Conservation (phyloP, 2,113 vertebrate genomes). For the Cettia cetti region DNA sequence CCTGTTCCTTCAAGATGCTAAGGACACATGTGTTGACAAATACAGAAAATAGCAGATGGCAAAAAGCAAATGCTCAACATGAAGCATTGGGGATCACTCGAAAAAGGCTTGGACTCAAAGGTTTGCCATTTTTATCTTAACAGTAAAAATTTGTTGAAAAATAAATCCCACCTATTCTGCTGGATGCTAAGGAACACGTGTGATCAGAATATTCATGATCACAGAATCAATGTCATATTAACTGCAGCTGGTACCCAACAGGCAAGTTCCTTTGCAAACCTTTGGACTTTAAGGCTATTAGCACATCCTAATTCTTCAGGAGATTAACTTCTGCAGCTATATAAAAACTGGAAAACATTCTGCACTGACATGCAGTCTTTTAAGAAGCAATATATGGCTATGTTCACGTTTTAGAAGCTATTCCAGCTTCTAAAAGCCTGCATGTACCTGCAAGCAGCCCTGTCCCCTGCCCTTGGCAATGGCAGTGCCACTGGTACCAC, state of each 20-base stretch:
- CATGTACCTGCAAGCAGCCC: neutral
- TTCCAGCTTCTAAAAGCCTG: neutral
- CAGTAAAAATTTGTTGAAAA: neutral
- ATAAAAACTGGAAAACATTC: neutral
- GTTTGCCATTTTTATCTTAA: neutral
- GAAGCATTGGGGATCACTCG: neutral
- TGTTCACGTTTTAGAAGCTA: neutral
- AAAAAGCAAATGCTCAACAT: constrained; percentile 26
- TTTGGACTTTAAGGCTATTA: neutral
- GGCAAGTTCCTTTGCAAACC: neutral
- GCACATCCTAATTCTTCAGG: neutral
- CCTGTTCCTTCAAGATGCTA: constrained; percentile 4
- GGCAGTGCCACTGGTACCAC: neutral
- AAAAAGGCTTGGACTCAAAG: neutral
- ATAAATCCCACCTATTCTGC: neutral
- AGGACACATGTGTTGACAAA: constrained; percentile 16
- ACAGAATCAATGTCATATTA: neutral
- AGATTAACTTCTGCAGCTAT: neutral
- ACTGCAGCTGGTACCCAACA: neutral
- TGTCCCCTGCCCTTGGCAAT: neutral
- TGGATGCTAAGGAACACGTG: neutral
- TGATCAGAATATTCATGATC: neutral
- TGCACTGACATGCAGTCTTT: neutral
- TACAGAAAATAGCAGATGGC: constrained; percentile 43
- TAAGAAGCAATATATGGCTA: neutral